A percentile compares a stretch with the other conserved stretches of the same genome.
Evolutionary conservation across 2,888 invertebrate genomes (phyloP).

Genomic region (Callosobruchus maculatus): DNA sequence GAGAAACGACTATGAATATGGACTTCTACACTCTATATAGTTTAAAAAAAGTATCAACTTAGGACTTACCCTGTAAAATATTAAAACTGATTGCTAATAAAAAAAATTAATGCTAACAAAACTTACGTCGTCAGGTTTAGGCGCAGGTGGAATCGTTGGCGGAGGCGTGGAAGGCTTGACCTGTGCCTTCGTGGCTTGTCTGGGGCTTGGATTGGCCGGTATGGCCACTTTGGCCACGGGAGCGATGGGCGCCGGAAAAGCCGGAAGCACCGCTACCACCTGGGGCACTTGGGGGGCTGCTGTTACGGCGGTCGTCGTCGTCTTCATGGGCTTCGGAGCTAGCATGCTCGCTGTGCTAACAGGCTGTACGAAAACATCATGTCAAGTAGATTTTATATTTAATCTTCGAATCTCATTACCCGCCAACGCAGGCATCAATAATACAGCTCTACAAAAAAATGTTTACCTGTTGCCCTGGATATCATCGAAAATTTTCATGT

Average conservation of each 20-base stretch:
- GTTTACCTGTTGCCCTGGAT: too few species aligned
- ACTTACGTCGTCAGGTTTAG: neutral
- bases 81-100: too few species aligned
- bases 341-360: conserved; percentile 15
- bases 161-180: conserved; percentile 7
- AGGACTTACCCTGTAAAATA: too few species aligned
- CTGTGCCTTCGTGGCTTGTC: conserved; percentile 7
- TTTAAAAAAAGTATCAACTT: too few species aligned
- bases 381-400: too few species aligned
- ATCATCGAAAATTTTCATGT: too few species aligned
- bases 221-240: conserved; percentile 13
- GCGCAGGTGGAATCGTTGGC: neutral
- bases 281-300: conserved; percentile 46
- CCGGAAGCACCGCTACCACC: conserved; percentile 52
- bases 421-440: too few species aligned
- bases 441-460: too few species aligned
- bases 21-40: too few species aligned
- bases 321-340: conserved; percentile 31
- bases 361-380: neutral
- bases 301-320: conserved; percentile 24
- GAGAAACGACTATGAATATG: too few species aligned
- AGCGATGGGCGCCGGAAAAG: conserved; percentile 5
- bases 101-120: neutral
- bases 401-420: too few species aligned
- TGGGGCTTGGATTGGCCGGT: conserved; percentile 17